These are phyloP conservation scores for Morelia viridis DNA, from an alignment of 2,797 vertebrate species.

Conservation along the genomic window DNA sequence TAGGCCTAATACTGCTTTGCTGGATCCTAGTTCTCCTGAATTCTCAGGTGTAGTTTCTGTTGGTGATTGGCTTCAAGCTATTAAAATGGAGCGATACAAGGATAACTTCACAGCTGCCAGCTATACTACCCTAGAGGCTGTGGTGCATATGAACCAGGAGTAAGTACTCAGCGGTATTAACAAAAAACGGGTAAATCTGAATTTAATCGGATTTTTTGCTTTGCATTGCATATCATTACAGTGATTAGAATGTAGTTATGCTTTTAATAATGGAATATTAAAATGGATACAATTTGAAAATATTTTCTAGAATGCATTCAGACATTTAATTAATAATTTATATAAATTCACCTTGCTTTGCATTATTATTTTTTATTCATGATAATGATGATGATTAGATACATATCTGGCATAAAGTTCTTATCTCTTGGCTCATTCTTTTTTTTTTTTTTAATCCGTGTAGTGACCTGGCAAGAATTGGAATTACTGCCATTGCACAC, in stretches of 20 bases:
- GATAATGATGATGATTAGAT: conserved; percentile 51
- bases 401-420: conserved; percentile 6
- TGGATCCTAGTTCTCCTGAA: conserved; percentile 91
- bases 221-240: conserved; percentile 73
- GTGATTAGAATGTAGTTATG: conserved; percentile 72
- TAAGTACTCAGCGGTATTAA: conserved; percentile 83
- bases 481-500: conserved; percentile 86
- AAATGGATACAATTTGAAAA: conserved; percentile 61
- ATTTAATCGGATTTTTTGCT: conserved; percentile 75
- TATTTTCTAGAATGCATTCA: conserved; percentile 47
- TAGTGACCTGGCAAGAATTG: conserved; percentile 93
- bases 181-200: conserved; percentile 75
- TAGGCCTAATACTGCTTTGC: conserved; percentile 88
- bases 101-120: conserved; percentile 96
- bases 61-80: conserved; percentile 94
- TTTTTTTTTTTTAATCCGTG: conserved; percentile 31
- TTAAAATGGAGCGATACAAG: conserved; percentile 96
- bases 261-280: conserved; percentile 62
- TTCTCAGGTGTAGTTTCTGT: conserved; percentile 87
- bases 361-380: conserved; percentile 49
- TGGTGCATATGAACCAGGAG: conserved; percentile 97
- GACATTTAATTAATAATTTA: conserved; percentile 68
- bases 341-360: conserved; percentile 68
- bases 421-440: conserved; percentile 49
- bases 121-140: conserved; percentile 90